Evolutionary conservation across 2,888 invertebrate species (phyloP), one percentile per base, ranked within the genome.

Genomic region (Mechanitis messenoides): DNA sequence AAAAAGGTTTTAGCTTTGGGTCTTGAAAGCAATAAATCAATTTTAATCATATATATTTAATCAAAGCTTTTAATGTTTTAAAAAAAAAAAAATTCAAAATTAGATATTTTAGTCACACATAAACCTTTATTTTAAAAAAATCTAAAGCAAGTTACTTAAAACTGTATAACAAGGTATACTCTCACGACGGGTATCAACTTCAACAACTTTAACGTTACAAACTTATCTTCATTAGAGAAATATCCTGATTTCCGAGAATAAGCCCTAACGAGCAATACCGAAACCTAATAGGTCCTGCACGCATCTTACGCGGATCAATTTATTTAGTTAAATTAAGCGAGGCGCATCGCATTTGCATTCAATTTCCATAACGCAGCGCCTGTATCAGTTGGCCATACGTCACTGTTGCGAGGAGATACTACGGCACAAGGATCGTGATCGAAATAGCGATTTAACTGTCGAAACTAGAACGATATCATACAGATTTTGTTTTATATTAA

Each of bases 261-360:
- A 74, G 73, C 35, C 59, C 65, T 72, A 72, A 73, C 71, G 70
- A 74, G 74, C 80, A 78, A 80, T 80, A 81, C 84, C 80, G 81
- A 83, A 79, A 80, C 76, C 72, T 75, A 78, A 75, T 76, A 75
- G 72, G 72, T 70, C 64, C 71, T 73, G 80, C 83, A 79, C 77
- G 82, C 76, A 75, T 74, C 75, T 76, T 78, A 74, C 74, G 68
- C 67, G 77, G 80, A 81, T 81, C 85, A 79, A 87, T 88, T 85
- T 87, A 89, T 89, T 90, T 85, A 82, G 84, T 84, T 87, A 85
- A 87, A 87, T 88, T 87, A 89, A 87, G 84, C 79, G 80, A 77
- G 77, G 80, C 79, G 77, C 78, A 79, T 78, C 77, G 78, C 82
- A 90, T 90, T 90, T 89, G 89, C 90, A 90, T 90, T 81, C 80